Evolutionary conservation across 1,140 invertebrate genomes (phyloP).

Genomic region (Drosophila parvula): DNA sequence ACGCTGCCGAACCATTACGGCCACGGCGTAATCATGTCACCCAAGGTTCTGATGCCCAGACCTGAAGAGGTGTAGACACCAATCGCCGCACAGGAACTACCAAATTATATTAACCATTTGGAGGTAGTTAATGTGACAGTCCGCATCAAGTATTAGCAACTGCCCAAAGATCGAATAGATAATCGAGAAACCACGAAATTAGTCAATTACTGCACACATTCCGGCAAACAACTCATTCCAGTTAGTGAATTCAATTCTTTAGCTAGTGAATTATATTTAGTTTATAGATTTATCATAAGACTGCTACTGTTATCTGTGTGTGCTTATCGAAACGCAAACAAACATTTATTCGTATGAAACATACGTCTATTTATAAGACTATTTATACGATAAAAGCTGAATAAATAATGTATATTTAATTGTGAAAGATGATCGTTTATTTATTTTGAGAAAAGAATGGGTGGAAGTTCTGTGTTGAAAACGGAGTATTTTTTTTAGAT

Average conservation of each 20-base stretch:
- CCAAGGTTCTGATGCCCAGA: conserved; percentile 61
- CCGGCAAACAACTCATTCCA: conserved; percentile 7
- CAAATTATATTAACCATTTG: background rate
- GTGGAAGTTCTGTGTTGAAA: no score
- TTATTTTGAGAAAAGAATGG: background rate
- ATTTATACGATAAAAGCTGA: conserved; percentile 14
- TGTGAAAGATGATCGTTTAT: background rate
- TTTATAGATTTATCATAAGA: conserved; percentile 4
- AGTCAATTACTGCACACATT: conserved; percentile 13
- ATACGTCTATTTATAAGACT: conserved; percentile 4
- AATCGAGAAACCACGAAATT: conserved; percentile 21
- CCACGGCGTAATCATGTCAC: conserved; percentile 66
- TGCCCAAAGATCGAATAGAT: conserved; percentile 46
- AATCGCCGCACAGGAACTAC: background rate
- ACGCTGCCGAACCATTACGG: conserved; percentile 37
- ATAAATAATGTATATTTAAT: background rate
- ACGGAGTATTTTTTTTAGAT: no score
- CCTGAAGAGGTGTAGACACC: conserved; percentile 19
- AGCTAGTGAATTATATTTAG: conserved; percentile 17
- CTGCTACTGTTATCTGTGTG: conserved; percentile 16
- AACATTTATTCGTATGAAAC: conserved; percentile 1
- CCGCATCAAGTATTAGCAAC: conserved; percentile 50
- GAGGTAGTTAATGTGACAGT: conserved; percentile 8
- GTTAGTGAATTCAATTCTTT: conserved; percentile 10
- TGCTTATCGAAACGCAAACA: conserved; percentile 3